Conservation (phyloP, 2,888 invertebrate genomes). For the Callyntrura sp. region DNA sequence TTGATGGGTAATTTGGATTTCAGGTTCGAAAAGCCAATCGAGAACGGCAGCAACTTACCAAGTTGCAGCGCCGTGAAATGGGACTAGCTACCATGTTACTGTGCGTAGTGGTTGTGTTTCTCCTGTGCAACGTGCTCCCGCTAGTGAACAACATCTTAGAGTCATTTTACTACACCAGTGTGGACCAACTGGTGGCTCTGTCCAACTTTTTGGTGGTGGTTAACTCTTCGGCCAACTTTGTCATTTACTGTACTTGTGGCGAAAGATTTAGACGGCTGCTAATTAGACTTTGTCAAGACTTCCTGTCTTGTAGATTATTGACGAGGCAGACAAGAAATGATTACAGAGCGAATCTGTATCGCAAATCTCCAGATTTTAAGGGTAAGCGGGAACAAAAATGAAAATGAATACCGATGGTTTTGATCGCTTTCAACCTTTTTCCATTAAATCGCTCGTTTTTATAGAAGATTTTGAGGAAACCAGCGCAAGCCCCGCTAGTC, state of each 20-base stretch:
- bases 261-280: constrained; percentile 97
- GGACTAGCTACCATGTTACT: constrained; percentile 97
- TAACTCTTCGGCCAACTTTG: constrained; percentile 98
- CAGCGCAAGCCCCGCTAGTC: too few species aligned
- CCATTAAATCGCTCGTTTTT: too few species aligned
- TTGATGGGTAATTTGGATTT: too few species aligned
- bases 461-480: too few species aligned
- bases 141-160: constrained; percentile 95
- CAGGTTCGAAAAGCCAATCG: constrained; percentile 95
- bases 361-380: too few species aligned
- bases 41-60: constrained; percentile 95
- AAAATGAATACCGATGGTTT: too few species aligned
- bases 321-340: constrained; percentile 56
- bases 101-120: constrained; percentile 97
- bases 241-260: constrained; percentile 99
- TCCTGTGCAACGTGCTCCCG: constrained; percentile 95
- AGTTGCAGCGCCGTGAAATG: constrained; percentile 96
- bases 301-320: constrained; percentile 82
- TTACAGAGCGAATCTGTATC: constrained; percentile 80
- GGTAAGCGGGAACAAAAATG: too few species aligned
- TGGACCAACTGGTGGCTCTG: constrained; percentile 91
- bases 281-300: constrained; percentile 85
- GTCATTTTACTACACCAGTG: constrained; percentile 90
- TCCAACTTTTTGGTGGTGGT: constrained; percentile 98
- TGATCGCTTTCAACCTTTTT: too few species aligned